Evolutionary conservation across 2,888 invertebrate species (phyloP), one percentile per base, ranked within the genome.

Genomic region (Drosophila multiciliata): DNA sequence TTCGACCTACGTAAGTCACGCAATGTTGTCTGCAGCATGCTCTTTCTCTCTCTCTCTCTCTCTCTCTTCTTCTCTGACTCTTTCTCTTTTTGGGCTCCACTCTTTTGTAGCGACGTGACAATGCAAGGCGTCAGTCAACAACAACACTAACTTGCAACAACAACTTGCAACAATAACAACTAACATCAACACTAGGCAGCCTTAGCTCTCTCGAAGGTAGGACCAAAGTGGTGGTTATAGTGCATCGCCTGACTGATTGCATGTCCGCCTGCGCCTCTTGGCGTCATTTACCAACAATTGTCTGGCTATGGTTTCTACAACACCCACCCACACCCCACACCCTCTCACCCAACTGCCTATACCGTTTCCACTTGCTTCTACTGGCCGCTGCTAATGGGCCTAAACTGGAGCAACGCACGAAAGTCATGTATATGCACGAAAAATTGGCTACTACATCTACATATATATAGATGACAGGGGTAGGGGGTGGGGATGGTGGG

Each of bases 391-490:
- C 79, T 81, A 78, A 81, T 73, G 69, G 75, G 83, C 81, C 83
- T 80, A 88, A 86, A 86, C 88, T 86, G 83, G 85, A 89, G 88
- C 85, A 86, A 86, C 85, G 85, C 85, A 86, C 85, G 90, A 86
- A 89, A 89, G 83, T 87, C 89, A 88, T 88, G 87, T 88, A 72
- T 71, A 88, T 80, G 86, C 70, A 78, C 80, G 77, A 82, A 82
- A 72, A 80, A 82, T 84, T 82, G 72, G 82, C 82, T 78, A 83
- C 55, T n/a, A n/a, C 53, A 53, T 12, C 48, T 38, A 53, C 29
- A 60, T 33, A 12, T 32, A 54, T 1, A 26, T 12, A 11, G n/a
- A 8, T 6, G 29, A 4, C 23, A 20, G 17, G 33, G 59, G 45
- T 32, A 26, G 29, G 11, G 59, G 20, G 40, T n/a, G n/a, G n/a